These are phyloP conservation scores for Tethya wilhelma DNA, from an alignment of 37 sponge, comb jelly and placozoan genomes.

Conservation along the genomic window DNA sequence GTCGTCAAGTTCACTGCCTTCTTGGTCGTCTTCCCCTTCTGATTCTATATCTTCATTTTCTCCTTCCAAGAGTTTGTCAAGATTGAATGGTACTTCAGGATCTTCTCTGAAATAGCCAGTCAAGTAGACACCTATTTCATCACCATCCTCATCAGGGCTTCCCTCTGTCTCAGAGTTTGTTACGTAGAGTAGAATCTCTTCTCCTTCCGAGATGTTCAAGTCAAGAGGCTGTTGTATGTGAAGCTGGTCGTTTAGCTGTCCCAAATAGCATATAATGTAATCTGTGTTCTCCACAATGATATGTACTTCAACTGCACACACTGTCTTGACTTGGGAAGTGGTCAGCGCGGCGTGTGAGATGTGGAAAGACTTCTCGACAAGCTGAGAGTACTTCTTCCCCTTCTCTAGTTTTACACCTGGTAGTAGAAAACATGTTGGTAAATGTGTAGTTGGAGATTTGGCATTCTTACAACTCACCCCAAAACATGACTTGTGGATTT, in stretches of 20 bases:
- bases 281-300: conserved; percentile 19
- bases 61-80: neutral
- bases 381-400: conserved; percentile 25
- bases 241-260: neutral
- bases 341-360: conserved; percentile 25
- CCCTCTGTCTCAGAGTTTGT: neutral
- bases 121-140: neutral
- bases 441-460: neutral
- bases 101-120: conserved; percentile 28
- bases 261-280: conserved; percentile 34
- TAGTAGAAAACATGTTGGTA: neutral
- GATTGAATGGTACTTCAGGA: neutral
- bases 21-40: neutral
- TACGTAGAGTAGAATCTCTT: conserved; percentile 27
- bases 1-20: neutral
- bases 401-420: conserved; percentile 19
- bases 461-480: conserved; percentile 29
- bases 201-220: conserved; percentile 39
- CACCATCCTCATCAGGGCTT: neutral
- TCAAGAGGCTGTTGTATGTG: conserved; percentile 12
- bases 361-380: conserved; percentile 26
- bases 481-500: conserved; percentile 25
- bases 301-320: conserved; percentile 23
- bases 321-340: too few relatives aligned
- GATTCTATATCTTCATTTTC: conserved; percentile 5